phyloP scores from a whole-genome alignment of 2,797 vertebrate genomes.

The Gymnoscopelus microlampas region DNA sequence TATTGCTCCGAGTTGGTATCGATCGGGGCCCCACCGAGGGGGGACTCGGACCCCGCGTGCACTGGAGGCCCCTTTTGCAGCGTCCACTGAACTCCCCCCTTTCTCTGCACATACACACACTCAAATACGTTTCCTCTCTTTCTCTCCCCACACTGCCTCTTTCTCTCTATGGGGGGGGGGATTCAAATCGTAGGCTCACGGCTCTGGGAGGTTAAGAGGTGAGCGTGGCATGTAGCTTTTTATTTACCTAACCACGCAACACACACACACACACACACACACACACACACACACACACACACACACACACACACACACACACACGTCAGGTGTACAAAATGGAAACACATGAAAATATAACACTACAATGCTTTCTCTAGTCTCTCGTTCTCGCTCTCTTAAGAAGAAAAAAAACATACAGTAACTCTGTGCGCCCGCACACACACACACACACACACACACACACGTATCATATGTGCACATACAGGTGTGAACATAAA shows the following conservation, averaged over 20 bases:
- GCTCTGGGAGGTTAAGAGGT: constrained; percentile 53
- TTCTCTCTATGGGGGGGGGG: constrained; percentile 20
- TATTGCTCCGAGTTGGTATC: constrained; percentile 94
- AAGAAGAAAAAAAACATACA: no score
- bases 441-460: not conserved
- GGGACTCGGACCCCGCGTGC: constrained; percentile 75
- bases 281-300: constrained; percentile 4
- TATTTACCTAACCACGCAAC: constrained; percentile 47
- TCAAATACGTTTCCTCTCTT: constrained; percentile 37
- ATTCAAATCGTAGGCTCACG: constrained; percentile 33
- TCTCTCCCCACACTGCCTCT: not conserved
- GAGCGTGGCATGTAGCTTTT: constrained; percentile 37
- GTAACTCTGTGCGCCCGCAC: not conserved
- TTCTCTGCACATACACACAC: constrained; percentile 8
- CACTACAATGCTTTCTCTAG: no score
- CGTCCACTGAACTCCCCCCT: constrained; percentile 57
- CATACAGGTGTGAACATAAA: no score
- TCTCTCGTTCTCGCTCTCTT: no score
- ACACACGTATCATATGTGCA: constrained; percentile 1
- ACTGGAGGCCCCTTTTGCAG: constrained; percentile 76
- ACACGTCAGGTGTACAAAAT: not conserved
- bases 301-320: constrained; percentile 19
- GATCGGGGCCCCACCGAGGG: constrained; percentile 87
- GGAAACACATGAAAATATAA: constrained; percentile 7
- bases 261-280: no score